A percentile compares a stretch with the other conserved stretches of the same genome.
Conservation (phyloP, 2,797 vertebrate species). For the Artibeus jamaicensis region DNA sequence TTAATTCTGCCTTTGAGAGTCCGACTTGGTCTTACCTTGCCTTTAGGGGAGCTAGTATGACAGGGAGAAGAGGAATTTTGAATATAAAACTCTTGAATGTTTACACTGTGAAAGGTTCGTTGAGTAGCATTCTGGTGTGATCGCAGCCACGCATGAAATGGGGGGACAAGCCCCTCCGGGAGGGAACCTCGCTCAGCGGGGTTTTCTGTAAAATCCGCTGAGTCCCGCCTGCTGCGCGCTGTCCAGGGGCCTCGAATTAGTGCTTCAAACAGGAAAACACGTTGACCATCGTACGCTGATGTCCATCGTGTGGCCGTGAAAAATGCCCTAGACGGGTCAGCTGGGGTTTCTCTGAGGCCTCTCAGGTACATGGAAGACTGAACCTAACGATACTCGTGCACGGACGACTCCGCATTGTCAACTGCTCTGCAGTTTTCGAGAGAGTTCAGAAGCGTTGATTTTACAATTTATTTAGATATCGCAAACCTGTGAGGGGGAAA, state of each 20-base stretch:
- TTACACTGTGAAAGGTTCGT: slow-evolving; percentile 84
- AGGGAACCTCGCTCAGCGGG: slow-evolving; percentile 67
- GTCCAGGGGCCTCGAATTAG: slow-evolving; percentile 68
- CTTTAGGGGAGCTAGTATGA: slow-evolving; percentile 84
- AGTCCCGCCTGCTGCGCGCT: slow-evolving; percentile 71
- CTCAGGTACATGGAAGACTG: neutral
- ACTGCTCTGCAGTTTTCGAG: slow-evolving; percentile 68
- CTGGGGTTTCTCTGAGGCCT: slow-evolving; percentile 49
- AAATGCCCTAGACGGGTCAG: slow-evolving; percentile 40
- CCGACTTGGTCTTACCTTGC: slow-evolving; percentile 86
- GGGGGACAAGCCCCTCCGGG: slow-evolving; percentile 63
- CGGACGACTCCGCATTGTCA: slow-evolving; percentile 67
- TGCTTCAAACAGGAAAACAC: slow-evolving; percentile 68
- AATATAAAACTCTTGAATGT: slow-evolving; percentile 86
- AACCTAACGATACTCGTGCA: slow-evolving; percentile 47
- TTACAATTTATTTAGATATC: slow-evolving; percentile 72
- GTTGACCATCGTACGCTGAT: slow-evolving; percentile 45
- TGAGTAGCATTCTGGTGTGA: slow-evolving; percentile 82
- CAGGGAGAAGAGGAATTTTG: slow-evolving; percentile 83
- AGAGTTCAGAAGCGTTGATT: slow-evolving; percentile 53
- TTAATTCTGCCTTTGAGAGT: slow-evolving; percentile 86
- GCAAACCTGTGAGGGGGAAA: slow-evolving; percentile 69
- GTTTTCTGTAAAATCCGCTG: slow-evolving; percentile 74
- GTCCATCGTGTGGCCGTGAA: slow-evolving; percentile 34
- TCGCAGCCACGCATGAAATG: slow-evolving; percentile 76